Conservation (phyloP, 37 sponge, comb jelly and placozoan genomes). For the Ephydatia muelleri region DNA sequence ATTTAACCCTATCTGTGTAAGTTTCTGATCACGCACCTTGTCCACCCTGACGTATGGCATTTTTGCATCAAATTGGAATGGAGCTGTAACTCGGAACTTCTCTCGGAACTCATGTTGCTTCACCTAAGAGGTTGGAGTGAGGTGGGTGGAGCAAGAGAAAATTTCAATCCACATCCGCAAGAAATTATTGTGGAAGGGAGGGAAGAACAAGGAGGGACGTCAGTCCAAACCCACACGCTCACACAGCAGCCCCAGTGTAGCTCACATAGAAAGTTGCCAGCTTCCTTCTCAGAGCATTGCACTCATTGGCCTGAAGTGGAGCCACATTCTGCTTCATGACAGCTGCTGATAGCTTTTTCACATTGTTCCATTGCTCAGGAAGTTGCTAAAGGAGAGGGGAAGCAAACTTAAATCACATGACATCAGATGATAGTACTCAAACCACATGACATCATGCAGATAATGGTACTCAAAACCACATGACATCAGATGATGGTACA, state of each 20-base stretch:
- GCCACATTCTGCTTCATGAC: slow-evolving; percentile 94
- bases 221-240: no score
- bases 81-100: slow-evolving; percentile 90
- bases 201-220: not conserved
- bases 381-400: slow-evolving; percentile 75
- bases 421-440: not conserved
- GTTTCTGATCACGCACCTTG: no score
- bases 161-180: no score
- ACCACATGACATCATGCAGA: not conserved
- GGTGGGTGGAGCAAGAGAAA: no score
- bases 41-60: no score
- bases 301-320: slow-evolving; percentile 94
- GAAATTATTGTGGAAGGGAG: not conserved
- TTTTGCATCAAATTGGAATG: slow-evolving; percentile 83
- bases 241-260: not conserved
- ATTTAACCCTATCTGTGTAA: no score
- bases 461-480: no score
- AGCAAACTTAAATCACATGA: no score
- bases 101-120: slow-evolving; percentile 98
- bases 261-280: slow-evolving; percentile 88
- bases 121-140: no score
- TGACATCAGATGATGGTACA: no score
- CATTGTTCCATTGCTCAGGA: slow-evolving; percentile 96
- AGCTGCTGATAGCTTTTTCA: slow-evolving; percentile 90
- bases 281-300: slow-evolving; percentile 82